Conservation (phyloP, 2,113 vertebrate genomes). For the Theristicus caerulescens region DNA sequence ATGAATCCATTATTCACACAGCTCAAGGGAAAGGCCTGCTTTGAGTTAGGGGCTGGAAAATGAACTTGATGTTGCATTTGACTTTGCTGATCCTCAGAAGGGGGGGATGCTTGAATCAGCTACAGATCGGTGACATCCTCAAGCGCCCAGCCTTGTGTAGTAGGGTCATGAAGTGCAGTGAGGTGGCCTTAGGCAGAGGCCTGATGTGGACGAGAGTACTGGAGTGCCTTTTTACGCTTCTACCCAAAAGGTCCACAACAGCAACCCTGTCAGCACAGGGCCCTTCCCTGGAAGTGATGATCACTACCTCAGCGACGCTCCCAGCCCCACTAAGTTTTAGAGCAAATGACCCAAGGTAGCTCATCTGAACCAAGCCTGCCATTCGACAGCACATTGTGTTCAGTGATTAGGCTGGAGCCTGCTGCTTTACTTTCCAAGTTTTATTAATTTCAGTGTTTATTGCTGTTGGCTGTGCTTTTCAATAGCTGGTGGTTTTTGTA, state of each 20-base stretch:
- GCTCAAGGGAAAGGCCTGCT: neutral
- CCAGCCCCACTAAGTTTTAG: neutral
- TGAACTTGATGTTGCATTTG: neutral
- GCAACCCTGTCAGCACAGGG: neutral
- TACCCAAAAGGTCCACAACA: neutral
- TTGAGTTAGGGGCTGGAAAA: neutral
- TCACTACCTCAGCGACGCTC: neutral
- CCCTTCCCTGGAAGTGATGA: neutral
- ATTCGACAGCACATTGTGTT: neutral
- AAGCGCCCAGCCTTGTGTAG: rapidly evolving
- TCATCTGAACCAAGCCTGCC: neutral
- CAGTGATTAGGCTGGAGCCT: neutral
- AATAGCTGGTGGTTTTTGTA: neutral
- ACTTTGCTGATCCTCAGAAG: neutral
- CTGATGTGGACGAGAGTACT: rapidly evolving
- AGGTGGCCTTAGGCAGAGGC: neutral
- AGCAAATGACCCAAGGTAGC: neutral
- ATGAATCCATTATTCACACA: neutral
- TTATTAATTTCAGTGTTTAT: neutral
- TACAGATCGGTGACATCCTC: rapidly evolving
- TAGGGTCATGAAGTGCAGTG: rapidly evolving
- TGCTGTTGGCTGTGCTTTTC: neutral
- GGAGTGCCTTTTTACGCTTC: rapidly evolving
- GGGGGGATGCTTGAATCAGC: neutral
- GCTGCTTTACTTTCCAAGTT: neutral